Percentiles rank a stretch among this genome's conserved stretches.
These are phyloP conservation scores for Lepidurus arcticus DNA, from an alignment of 1,140 invertebrate genomes.

Conservation along the genomic window DNA sequence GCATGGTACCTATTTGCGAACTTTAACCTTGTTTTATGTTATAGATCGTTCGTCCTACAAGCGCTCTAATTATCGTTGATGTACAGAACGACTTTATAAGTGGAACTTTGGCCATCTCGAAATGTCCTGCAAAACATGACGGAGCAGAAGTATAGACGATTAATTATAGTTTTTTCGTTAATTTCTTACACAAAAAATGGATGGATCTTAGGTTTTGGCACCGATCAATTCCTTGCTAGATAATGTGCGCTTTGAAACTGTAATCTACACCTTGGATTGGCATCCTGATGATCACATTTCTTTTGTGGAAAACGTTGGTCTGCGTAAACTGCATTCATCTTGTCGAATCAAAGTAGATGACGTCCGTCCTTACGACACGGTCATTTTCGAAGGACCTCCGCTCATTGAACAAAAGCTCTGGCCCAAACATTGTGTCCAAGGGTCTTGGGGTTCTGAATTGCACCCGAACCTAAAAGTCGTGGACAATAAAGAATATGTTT, in stretches of 20 bases:
- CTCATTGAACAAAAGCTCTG: conserved; percentile 79
- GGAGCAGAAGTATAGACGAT: conserved; percentile 62
- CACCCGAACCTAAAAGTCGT: conserved; percentile 83
- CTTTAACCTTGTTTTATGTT: conserved; percentile 35
- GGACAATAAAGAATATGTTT: conserved; percentile 71
- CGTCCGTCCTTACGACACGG: conserved; percentile 79
- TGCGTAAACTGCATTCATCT: conserved; percentile 59
- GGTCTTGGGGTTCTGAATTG: conserved; percentile 87
- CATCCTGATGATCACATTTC: conserved; percentile 95
- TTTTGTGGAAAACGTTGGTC: conserved; percentile 84
- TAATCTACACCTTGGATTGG: conserved; percentile 97
- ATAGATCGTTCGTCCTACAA: conserved; percentile 76
- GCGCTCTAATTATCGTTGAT: conserved; percentile 89
- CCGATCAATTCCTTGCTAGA: conserved; percentile 86
- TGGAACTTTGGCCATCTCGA: conserved; percentile 85
- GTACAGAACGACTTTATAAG: conserved; percentile 98
- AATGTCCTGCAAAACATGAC: conserved; percentile 87
- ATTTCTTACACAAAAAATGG: not conserved
- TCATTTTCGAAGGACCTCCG: conserved; percentile 81
- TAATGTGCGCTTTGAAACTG: conserved; percentile 75
- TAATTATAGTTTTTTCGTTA: not conserved
- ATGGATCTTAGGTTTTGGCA: conserved; percentile 61
- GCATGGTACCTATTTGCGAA: not conserved
- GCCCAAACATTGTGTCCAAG: conserved; percentile 92
- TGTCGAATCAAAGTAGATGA: conserved; percentile 58